A percentile compares a stretch with the other conserved stretches of the same genome.
These are phyloP conservation scores for Muscicapa striata DNA, from an alignment of 2,797 vertebrate genomes.

Conservation along the genomic window DNA sequence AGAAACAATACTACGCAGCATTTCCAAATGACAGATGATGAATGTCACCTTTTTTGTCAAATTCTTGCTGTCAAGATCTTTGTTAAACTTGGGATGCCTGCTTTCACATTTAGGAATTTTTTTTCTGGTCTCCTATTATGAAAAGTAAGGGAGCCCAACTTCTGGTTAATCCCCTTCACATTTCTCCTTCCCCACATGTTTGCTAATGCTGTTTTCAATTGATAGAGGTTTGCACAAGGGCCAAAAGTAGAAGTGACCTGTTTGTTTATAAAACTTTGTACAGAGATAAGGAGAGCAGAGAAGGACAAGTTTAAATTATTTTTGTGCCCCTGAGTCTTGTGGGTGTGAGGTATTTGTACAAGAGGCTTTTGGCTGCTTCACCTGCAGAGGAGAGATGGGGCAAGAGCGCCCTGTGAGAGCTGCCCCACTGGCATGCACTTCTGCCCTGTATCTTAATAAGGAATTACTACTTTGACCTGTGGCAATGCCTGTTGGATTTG, in stretches of 20 bases:
- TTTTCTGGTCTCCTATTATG: neutral
- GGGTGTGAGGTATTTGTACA: neutral
- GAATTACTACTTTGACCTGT: neutral
- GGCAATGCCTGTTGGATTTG: neutral
- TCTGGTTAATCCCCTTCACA: neutral
- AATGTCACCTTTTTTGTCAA: neutral
- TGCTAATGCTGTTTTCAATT: neutral
- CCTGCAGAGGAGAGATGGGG: neutral
- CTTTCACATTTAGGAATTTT: neutral
- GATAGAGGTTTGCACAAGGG: neutral
- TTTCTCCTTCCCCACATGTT: rapidly evolving
- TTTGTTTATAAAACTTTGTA: neutral
- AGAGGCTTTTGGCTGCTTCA: neutral
- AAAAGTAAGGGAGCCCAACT: neutral
- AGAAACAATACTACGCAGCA: neutral
- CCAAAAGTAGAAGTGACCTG: neutral
- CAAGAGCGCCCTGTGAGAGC: neutral
- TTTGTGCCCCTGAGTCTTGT: neutral
- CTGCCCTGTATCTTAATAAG: neutral
- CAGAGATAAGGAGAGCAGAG: neutral
- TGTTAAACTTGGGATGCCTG: neutral
- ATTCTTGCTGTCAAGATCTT: neutral
- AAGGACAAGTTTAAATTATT: neutral
- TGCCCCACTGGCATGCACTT: rapidly evolving
- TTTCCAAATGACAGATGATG: neutral